Conservation (phyloP, 2,113 vertebrate species). For the Cinclus mexicanus region DNA sequence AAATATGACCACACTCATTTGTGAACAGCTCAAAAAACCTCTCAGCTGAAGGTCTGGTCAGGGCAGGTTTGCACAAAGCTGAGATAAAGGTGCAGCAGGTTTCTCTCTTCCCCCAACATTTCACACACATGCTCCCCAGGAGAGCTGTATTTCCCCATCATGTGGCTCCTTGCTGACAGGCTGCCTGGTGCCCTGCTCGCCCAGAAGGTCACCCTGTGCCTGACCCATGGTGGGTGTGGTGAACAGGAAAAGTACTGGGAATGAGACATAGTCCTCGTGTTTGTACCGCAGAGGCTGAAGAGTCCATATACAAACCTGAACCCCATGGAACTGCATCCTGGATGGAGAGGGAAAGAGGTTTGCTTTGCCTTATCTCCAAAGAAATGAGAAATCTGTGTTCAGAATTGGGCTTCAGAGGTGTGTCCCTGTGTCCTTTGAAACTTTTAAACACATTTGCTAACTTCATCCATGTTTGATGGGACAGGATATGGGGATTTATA, state of each 20-base stretch:
- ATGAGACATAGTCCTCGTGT: background rate
- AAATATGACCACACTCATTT: background rate
- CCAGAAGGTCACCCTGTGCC: constrained; percentile 10
- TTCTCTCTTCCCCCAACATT: background rate
- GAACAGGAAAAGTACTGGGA: constrained; percentile 50
- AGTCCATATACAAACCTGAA: background rate
- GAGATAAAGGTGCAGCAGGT: background rate
- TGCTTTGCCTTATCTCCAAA: background rate
- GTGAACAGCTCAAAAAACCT: background rate
- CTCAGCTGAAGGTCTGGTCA: background rate
- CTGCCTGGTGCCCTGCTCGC: background rate
- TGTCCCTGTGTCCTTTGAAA: background rate
- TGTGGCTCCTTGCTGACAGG: background rate
- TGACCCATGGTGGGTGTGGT: background rate
- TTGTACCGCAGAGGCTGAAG: background rate
- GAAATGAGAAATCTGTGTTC: background rate
- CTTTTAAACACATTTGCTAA: background rate
- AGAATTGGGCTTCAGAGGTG: background rate
- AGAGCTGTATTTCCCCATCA: constrained; percentile 10
- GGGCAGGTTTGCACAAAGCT: background rate
- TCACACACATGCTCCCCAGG: background rate
- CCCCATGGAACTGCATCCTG: background rate
- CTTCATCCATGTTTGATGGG: background rate
- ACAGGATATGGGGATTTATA: background rate
- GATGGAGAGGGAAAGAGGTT: background rate